A percentile compares a stretch with the other conserved stretches of the same genome.
phyloP scores from a whole-genome alignment of 2,113 vertebrate genomes.

The Petrocephalus zakoni region DNA sequence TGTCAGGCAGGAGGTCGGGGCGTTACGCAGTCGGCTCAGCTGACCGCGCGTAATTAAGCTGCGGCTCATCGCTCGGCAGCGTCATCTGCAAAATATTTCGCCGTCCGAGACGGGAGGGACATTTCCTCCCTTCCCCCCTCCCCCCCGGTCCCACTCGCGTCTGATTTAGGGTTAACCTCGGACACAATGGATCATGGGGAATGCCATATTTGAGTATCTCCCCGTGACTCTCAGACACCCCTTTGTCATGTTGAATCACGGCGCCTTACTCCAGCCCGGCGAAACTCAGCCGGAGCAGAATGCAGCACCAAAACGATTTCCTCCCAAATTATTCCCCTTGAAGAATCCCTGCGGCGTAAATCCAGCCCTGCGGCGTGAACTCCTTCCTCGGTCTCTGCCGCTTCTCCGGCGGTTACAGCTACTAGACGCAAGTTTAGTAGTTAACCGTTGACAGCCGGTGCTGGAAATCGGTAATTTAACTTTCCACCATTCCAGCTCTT shows the following conservation, averaged over 20 bases:
- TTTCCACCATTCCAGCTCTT: neutral
- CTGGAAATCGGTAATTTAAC: neutral
- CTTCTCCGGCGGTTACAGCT: neutral
- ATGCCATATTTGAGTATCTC: conserved; percentile 9
- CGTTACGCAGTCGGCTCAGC: neutral
- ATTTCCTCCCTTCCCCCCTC: neutral
- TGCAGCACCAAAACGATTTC: neutral
- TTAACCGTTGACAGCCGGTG: neutral
- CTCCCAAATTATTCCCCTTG: neutral
- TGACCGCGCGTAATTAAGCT: too few species aligned
- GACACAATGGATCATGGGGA: neutral
- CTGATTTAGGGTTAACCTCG: conserved; percentile 3
- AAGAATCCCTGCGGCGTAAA: neutral
- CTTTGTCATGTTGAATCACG: neutral
- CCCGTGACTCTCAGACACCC: neutral
- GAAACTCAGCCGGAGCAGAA: neutral
- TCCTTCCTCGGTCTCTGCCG: neutral
- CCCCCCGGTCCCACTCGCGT: neutral
- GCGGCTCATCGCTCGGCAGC: neutral
- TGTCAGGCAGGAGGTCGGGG: neutral
- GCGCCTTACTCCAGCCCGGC: neutral
- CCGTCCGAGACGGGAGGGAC: neutral
- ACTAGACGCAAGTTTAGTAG: neutral
- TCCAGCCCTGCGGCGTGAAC: neutral
- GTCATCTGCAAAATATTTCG: neutral